Base-by-base conservation (phyloP, 2,113 vertebrate genomes). In the Megaptera novaeangliae region DNA sequence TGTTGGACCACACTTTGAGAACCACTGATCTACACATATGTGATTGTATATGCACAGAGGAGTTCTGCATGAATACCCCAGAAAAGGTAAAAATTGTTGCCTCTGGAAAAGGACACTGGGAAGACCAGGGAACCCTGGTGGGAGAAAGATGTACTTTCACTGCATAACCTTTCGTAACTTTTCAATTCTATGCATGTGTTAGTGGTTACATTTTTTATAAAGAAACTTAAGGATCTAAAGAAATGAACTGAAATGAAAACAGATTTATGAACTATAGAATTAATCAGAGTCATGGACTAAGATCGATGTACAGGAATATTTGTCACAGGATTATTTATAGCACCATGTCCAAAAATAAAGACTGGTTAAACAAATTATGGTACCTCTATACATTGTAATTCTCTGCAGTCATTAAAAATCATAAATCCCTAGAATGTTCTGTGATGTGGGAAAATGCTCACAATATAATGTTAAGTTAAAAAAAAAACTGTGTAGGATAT, bases 341-440 rank as follows among this genome's bases (percentile, higher is more conserved):
- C 34, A 68, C 49, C 69, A 69, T 90, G 88, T 89, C 77, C 68
- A 89, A 75, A 95, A 95, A 89, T 71, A 95, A 94, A 96, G 69
- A 92, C 57, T 96, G 88, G 94, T 96, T 96, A 97, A 97, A 97
- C 94, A 97, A 98, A 97, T 96, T 89, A 94, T 94, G 88, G 80
- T 71, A 92, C 84, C 94, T 96, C 75, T 97, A 96, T 94, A 95
- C 82, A 83, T 95, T 97, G 94, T 97, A 95, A 96, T 98, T 97
- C 95, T 92, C n/a, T 87, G 90, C 49, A 88, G 91, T 86, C 91
- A 97, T 95, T 98, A 96, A 95, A 97, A 97, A 94, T 83, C 87
- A 96, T 96, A 97, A 97, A 98, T 97, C 75, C 61, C 46, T 64
- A 84, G 90, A 97, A 97, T 95, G 85, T 95, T 94, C 71, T 95